Percentiles rank a stretch among this genome's conserved stretches.
phyloP scores from a whole-genome alignment of 2,888 invertebrate genomes.

The Drosophila macrospina region DNA sequence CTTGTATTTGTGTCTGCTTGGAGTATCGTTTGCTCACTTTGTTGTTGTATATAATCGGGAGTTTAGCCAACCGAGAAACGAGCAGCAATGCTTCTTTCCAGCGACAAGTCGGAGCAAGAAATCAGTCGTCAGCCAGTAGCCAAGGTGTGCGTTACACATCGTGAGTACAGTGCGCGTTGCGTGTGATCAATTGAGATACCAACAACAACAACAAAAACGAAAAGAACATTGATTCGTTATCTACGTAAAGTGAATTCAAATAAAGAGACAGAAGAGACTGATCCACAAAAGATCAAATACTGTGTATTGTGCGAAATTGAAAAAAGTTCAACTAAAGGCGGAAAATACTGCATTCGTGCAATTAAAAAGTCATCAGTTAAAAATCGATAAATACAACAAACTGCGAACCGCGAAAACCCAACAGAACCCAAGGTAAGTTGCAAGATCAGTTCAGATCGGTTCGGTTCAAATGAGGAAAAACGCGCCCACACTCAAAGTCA shows the following conservation, averaged over 20 bases:
- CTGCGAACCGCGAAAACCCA: slow-evolving; percentile 20
- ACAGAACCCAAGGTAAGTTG: slow-evolving; percentile 69
- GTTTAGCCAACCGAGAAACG: slow-evolving; percentile 61
- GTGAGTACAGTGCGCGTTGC: slow-evolving; percentile 67
- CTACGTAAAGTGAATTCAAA: slow-evolving; percentile 20
- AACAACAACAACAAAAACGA: slow-evolving; percentile 7
- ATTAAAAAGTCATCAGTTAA: slow-evolving; percentile 70
- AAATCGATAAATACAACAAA: slow-evolving; percentile 35
- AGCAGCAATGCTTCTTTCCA: slow-evolving; percentile 83
- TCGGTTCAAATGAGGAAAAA: slow-evolving; percentile 27
- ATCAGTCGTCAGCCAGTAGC: slow-evolving; percentile 84
- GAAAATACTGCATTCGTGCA: slow-evolving; percentile 50
- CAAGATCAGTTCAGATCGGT: slow-evolving; percentile 37
- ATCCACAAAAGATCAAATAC: slow-evolving; percentile 46
- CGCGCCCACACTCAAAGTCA: slow-evolving; percentile 59
- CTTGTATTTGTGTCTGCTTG: slow-evolving; percentile 25
- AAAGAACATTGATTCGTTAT: slow-evolving; percentile 24
- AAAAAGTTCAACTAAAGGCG: slow-evolving; percentile 11
- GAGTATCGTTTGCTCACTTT: slow-evolving; percentile 39
- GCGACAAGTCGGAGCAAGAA: slow-evolving; percentile 77
- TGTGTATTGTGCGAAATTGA: slow-evolving; percentile 41
- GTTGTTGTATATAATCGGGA: slow-evolving; percentile 59
- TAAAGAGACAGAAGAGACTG: slow-evolving; percentile 43
- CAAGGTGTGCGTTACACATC: slow-evolving; percentile 83
- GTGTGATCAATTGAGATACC: slow-evolving; percentile 24